Percentiles rank a stretch among this genome's conserved stretches.
Conservation (phyloP, 2,113 vertebrate species). For the Eulacestoma nigropectus region DNA sequence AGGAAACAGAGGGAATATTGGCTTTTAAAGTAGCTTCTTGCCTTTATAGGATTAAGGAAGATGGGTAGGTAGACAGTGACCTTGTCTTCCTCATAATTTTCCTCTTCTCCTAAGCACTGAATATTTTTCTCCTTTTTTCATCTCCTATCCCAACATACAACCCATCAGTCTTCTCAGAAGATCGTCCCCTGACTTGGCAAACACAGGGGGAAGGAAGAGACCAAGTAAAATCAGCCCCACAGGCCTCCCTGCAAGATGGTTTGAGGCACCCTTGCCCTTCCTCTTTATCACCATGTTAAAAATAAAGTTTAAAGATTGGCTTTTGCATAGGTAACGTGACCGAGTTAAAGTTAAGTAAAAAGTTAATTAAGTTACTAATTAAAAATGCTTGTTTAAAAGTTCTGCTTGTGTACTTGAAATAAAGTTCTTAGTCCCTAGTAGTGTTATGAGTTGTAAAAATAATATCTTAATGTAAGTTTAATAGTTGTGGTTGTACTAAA, state of each 20-base stretch:
- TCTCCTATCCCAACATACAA: background rate
- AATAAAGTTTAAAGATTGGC: too few relatives aligned
- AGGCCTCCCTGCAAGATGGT: background rate
- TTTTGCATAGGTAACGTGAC: too few relatives aligned
- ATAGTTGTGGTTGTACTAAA: too few relatives aligned
- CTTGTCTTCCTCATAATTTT: conserved; percentile 12
- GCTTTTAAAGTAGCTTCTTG: conserved; percentile 43
- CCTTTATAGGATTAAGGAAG: background rate
- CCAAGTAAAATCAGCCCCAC: background rate
- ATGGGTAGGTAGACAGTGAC: background rate
- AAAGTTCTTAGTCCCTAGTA: too few relatives aligned
- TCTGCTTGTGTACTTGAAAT: too few relatives aligned
- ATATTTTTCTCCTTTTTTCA: conserved; percentile 24
- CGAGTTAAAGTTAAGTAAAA: too few relatives aligned
- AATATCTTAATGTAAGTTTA: too few relatives aligned
- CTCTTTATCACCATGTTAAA: fast-evolving
- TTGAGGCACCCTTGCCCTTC: background rate
- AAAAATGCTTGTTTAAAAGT: too few relatives aligned
- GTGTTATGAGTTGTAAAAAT: too few relatives aligned
- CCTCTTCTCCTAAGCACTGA: conserved; percentile 6
- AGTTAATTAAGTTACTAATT: too few relatives aligned
- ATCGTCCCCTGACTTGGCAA: background rate
- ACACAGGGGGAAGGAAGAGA: background rate
- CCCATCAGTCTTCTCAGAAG: background rate
- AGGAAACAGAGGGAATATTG: conserved; percentile 37